Conservation (phyloP, 2,888 invertebrate genomes). For the Embidobia sp. region DNA sequence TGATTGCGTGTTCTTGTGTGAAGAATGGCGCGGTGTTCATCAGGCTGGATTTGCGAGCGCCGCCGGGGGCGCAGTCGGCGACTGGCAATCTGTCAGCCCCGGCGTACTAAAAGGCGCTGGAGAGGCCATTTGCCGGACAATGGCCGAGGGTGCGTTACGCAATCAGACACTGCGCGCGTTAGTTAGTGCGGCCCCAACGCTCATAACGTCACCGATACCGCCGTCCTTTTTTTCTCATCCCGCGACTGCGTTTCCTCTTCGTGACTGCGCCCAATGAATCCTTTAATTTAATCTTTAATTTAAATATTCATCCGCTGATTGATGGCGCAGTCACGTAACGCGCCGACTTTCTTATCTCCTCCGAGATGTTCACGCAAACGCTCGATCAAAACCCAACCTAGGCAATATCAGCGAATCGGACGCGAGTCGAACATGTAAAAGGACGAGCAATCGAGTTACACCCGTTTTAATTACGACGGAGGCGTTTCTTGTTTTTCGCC, state of each 20-base stretch:
- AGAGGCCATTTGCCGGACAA: conserved; percentile 26
- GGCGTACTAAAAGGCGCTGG: conserved; percentile 18
- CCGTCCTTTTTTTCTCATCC: not conserved
- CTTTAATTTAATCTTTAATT: conserved; percentile 17
- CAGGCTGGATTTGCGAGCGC: conserved; percentile 20
- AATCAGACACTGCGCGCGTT: conserved; percentile 16
- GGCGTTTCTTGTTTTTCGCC: no score
- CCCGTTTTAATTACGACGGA: no score
- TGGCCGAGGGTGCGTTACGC: conserved; percentile 26
- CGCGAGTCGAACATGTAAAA: no score
- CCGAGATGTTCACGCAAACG: no score
- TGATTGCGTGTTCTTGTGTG: no score
- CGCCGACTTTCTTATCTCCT: no score
- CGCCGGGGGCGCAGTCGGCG: conserved; percentile 1
- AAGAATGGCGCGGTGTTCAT: no score
- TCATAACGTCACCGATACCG: conserved; percentile 23
- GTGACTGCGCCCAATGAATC: not conserved
- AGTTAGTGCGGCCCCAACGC: conserved; percentile 42
- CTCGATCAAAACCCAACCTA: no score
- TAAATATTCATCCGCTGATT: conserved; percentile 11
- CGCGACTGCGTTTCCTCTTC: not conserved
- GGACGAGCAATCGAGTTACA: no score
- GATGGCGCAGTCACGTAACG: conserved; percentile 5
- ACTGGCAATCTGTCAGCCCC: conserved; percentile 47
- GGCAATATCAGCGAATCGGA: no score